phyloP scores from a whole-genome alignment of 2,113 vertebrate genomes.

The Alligator mississippiensis region DNA sequence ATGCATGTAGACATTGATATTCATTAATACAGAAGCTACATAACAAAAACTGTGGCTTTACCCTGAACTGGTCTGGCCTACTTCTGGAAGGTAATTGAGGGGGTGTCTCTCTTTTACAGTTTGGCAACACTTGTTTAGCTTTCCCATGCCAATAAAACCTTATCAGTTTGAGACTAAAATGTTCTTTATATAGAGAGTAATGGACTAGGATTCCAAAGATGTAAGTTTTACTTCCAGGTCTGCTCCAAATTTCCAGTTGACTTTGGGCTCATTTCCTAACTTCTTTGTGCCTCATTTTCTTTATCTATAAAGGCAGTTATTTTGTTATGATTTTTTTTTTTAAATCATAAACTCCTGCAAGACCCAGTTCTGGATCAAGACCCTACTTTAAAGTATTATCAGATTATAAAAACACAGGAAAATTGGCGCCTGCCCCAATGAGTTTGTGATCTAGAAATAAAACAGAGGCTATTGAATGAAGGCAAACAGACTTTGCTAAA shows the following conservation, averaged over 20 bases:
- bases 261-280: neutral
- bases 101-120: neutral
- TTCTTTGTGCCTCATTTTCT: neutral
- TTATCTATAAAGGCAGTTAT: neutral
- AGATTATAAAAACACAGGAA: neutral
- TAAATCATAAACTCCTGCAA: no score
- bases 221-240: neutral
- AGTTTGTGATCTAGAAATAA: neutral
- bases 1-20: no score
- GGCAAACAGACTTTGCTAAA: neutral
- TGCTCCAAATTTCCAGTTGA: neutral
- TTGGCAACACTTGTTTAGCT: neutral
- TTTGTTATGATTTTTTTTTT: no score
- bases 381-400: neutral
- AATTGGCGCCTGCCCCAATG: neutral
- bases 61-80: neutral
- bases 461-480: neutral
- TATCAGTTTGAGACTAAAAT: neutral
- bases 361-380: neutral
- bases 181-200: neutral
- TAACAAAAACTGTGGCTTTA: neutral
- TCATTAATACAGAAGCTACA: no score
- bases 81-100: neutral
- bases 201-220: neutral
- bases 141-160: neutral